These are phyloP conservation scores for Eurystomus glaucurus DNA, from an alignment of 2,797 vertebrate species.

Conservation along the genomic window DNA sequence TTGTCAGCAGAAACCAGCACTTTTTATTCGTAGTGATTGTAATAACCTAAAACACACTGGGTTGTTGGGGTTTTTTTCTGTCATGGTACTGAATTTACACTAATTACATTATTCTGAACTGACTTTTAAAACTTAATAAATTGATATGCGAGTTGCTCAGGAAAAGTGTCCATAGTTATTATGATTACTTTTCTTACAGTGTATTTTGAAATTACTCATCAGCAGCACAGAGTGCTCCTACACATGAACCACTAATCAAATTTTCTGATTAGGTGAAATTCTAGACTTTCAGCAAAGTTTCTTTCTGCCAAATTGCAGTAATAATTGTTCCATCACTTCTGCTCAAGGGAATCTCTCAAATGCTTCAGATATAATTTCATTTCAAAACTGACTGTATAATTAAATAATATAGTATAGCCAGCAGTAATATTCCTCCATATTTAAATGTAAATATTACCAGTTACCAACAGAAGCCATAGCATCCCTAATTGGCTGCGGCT, in stretches of 20 bases:
- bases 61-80: not conserved
- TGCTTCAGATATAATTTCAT: conserved; percentile 49
- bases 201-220: conserved; percentile 18
- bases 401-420: conserved; percentile 58
- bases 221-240: not conserved
- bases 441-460: conserved; percentile 47
- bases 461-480: conserved; percentile 10
- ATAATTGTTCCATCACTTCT: conserved; percentile 61
- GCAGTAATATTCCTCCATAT: conserved; percentile 32
- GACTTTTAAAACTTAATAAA: conserved; percentile 32
- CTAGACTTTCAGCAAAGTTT: conserved; percentile 53
- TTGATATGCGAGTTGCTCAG: not conserved
- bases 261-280: conserved; percentile 64
- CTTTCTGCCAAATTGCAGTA: conserved; percentile 38
- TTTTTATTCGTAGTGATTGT: not conserved
- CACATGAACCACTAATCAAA: conserved; percentile 18
- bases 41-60: not conserved
- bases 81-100: not conserved
- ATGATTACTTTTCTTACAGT: conserved; percentile 27
- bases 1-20: conserved; percentile 13
- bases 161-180: not conserved
- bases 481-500: conserved; percentile 13
- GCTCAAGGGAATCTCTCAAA: conserved; percentile 47
- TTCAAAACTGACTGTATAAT: conserved; percentile 64
- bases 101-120: conserved; percentile 28